Evolutionary conservation across 2,888 invertebrate genomes (phyloP).

Genomic region (Schizotus pectinicornis): DNA sequence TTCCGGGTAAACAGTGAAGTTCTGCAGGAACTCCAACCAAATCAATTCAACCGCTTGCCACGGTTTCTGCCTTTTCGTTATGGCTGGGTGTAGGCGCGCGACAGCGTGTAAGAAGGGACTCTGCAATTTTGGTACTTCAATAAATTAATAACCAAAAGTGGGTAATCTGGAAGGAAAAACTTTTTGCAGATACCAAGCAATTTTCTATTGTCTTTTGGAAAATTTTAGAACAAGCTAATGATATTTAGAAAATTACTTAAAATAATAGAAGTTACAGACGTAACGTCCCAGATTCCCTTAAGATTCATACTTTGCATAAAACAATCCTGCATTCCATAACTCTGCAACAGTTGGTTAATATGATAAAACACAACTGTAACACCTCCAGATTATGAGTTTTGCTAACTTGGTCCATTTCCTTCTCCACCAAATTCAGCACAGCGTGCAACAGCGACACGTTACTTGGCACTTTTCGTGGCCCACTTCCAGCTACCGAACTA

Average conservation of each 20-base stretch:
- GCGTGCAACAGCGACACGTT: slow-evolving; percentile 62
- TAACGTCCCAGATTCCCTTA: background rate
- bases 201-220: too few species aligned
- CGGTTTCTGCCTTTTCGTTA: slow-evolving; percentile 62
- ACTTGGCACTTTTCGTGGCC: slow-evolving; percentile 60
- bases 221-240: too few species aligned
- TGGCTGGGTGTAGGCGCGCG: slow-evolving; percentile 60
- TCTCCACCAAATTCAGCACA: slow-evolving; percentile 58
- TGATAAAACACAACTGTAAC: slow-evolving; percentile 59
- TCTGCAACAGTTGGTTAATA: slow-evolving; percentile 61
- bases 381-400: slow-evolving; percentile 57
- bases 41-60: slow-evolving; percentile 63
- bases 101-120: slow-evolving; percentile 60
- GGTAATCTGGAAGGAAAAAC: background rate
- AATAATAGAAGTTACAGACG: too few species aligned
- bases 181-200: too few species aligned
- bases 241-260: too few species aligned
- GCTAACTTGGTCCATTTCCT: slow-evolving; percentile 62
- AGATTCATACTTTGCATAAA: slow-evolving; percentile 64
- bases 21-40: slow-evolving; percentile 62
- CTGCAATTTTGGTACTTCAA: slow-evolving; percentile 46
- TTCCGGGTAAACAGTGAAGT: slow-evolving; percentile 62
- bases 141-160: background rate
- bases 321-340: slow-evolving; percentile 68
- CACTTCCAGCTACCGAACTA: slow-evolving; percentile 60